These are phyloP conservation scores for Malaclemys terrapin DNA, from an alignment of 2,113 vertebrate genomes.

Conservation along the genomic window DNA sequence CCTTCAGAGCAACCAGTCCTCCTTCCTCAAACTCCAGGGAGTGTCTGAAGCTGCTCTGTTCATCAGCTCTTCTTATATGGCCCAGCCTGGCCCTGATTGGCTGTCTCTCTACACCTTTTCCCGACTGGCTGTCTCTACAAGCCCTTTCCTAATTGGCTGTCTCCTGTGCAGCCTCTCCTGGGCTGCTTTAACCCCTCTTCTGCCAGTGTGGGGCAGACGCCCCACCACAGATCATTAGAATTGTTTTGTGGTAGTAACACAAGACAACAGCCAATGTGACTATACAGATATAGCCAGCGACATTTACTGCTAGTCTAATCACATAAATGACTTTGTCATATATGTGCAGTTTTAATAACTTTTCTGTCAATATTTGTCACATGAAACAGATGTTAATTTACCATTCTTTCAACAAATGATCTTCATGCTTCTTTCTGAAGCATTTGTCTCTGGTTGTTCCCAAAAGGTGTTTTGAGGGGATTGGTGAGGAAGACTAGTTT, in stretches of 20 bases:
- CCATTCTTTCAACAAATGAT: conserved; percentile 49
- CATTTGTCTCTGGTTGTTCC: conserved; percentile 8
- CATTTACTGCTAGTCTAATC: not conserved
- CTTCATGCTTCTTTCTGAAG: conserved; percentile 43
- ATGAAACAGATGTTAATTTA: conserved; percentile 27
- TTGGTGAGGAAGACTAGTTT: not conserved
- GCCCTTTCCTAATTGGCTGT: too few species aligned
- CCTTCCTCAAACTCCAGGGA: too few species aligned
- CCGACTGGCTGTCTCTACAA: too few species aligned
- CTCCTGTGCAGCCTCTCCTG: too few species aligned
- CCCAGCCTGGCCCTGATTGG: too few species aligned
- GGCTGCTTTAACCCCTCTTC: too few species aligned
- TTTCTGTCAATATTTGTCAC: conserved; percentile 30
- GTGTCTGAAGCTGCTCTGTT: too few species aligned
- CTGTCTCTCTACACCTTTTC: too few species aligned
- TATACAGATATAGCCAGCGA: not conserved
- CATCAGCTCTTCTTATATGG: too few species aligned
- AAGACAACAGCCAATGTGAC: not conserved
- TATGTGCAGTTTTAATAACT: conserved; percentile 3
- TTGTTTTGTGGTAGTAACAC: not conserved
- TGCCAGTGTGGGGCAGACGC: too few species aligned
- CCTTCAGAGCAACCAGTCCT: too few species aligned
- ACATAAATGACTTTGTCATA: not conserved
- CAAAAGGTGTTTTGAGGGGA: not conserved
- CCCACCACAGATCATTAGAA: not conserved